Evolutionary conservation across 1,140 invertebrate species (phyloP), one percentile per base, ranked within the genome.

Genomic region (Drosophila guanche): DNA sequence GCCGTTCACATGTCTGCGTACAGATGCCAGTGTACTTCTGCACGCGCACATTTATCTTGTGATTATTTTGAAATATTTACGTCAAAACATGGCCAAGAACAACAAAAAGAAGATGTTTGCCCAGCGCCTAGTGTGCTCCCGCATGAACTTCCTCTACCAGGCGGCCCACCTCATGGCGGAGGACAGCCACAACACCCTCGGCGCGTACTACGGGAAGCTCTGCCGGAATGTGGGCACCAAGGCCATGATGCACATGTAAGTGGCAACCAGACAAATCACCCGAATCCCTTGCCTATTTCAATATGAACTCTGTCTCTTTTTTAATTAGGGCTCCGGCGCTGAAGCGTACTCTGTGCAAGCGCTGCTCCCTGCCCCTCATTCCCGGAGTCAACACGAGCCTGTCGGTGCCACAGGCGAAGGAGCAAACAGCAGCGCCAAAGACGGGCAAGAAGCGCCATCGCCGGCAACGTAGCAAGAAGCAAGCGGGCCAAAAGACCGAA

Each of bases 171-270:
- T 88, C 5, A 88, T 88, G 83, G 83, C 83, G 1, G 43, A 63
- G 0, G 40, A 14, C 50, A 50, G 76, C 2, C 60, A 83, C 16
- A 43, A 65, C 41, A 83, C 52, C 0, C 57, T 88, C 5, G 84
- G 71, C 23, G 83, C 83, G 12, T 79, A 65, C 43, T 88, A 88
- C 12, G 79, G 78, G 3, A 81, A 79, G n/a, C 45, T 88, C 3
- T 88, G 83, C 50, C 69, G 81, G 7, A 86, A 88, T 53, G 77
- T 86, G 48, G 81, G 81, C 55, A 86, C 77, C 29, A 86, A 86
- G 23, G 29, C 81, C 2, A 10, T 78, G 0, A 62, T 67, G 63
- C 71, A 73, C 47, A 83, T 89, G 83, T 88, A 53, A 76, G 83
- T 73, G 2, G 4, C n/a, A 4, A 5, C 3, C 22, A 46, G 10